Evolutionary conservation across 2,797 vertebrate genomes (phyloP).

Genomic region (Typhlichthys subterraneus): DNA sequence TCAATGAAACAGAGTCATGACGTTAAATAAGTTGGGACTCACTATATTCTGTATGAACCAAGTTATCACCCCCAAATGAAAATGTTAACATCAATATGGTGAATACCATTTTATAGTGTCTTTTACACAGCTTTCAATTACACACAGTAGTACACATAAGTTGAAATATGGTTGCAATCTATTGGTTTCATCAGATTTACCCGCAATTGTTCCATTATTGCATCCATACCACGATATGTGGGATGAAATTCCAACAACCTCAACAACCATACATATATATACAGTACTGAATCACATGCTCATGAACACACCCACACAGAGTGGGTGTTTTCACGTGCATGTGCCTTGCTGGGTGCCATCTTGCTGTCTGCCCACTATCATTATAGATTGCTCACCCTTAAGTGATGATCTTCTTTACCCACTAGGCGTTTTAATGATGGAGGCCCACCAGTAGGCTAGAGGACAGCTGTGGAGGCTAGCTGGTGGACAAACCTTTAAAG

Average conservation of each 20-base stretch:
- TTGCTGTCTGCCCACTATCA: conserved; percentile 21
- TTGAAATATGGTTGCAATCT: background rate
- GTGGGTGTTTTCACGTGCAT: conserved; percentile 1
- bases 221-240: background rate
- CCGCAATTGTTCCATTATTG: background rate
- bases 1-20: background rate
- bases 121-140: background rate
- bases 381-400: conserved; percentile 35
- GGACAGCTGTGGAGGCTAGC: conserved; percentile 38
- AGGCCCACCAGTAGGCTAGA: conserved; percentile 31
- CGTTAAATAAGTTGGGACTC: background rate
- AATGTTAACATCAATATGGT: background rate
- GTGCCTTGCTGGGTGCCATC: conserved; percentile 23
- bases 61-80: background rate
- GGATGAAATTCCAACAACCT: background rate
- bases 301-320: background rate
- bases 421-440: conserved; percentile 48
- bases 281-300: no score
- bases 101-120: background rate
- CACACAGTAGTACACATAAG: background rate
- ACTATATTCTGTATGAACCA: background rate
- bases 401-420: conserved; percentile 39
- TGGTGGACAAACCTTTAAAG: conserved; percentile 21
- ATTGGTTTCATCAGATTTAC: background rate
- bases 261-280: background rate